A percentile compares a stretch with the other conserved stretches of the same genome.
Conservation (phyloP, 2,888 invertebrate species). For the Selenia dentaria region DNA sequence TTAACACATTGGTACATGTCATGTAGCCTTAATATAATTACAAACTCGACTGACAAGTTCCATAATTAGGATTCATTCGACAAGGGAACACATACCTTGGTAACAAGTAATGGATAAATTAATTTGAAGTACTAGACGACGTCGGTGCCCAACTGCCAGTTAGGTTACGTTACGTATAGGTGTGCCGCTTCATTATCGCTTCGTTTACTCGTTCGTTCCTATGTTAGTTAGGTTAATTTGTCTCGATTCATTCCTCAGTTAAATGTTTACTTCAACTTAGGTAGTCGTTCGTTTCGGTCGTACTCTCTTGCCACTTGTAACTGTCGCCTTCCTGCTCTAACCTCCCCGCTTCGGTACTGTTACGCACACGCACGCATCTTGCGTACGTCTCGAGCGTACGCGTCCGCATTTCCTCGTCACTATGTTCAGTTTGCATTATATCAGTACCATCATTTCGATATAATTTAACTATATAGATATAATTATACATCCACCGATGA, state of each 20-base stretch:
- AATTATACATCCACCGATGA: conserved; percentile 77
- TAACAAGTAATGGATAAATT: conserved; percentile 51
- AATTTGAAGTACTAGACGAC: conserved; percentile 57
- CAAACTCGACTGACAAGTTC: conserved; percentile 71
- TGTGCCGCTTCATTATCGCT: conserved; percentile 44
- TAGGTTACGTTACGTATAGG: conserved; percentile 76
- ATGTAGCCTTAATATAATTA: conserved; percentile 70
- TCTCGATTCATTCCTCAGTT: conserved; percentile 76
- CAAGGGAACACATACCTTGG: conserved; percentile 66
- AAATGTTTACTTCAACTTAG: conserved; percentile 41
- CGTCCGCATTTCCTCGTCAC: conserved; percentile 21
- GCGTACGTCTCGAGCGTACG: conserved; percentile 11
- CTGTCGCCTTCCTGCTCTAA: conserved; percentile 37
- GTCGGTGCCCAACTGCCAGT: conserved; percentile 69
- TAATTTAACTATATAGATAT: conserved; percentile 60
- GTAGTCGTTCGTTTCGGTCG: conserved; percentile 51
- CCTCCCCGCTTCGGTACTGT: conserved; percentile 23
- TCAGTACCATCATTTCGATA: conserved; percentile 59
- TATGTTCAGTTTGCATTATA: conserved; percentile 48
- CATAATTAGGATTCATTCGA: conserved; percentile 55
- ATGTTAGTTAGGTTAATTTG: conserved; percentile 76
- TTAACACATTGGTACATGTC: conserved; percentile 74
- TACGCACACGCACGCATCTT: background rate
- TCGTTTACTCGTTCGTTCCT: conserved; percentile 68
- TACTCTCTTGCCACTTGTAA: conserved; percentile 43